phyloP scores from a whole-genome alignment of 1,140 invertebrate species.

The Calephelis virginiensis region DNA sequence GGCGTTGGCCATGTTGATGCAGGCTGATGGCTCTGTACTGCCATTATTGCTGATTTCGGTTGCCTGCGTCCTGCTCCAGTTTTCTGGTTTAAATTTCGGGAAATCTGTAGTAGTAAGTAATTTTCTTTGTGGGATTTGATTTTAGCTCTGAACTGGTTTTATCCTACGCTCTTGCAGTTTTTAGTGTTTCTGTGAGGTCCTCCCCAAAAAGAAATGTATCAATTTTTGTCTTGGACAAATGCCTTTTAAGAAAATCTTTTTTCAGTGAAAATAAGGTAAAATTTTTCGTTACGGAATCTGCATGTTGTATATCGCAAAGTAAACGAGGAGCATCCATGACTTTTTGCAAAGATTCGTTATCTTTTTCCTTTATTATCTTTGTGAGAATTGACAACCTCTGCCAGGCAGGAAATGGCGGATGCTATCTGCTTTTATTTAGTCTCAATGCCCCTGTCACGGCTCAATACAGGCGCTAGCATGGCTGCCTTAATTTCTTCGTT shows the following conservation, averaged over 20 bases:
- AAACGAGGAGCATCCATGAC: slow-evolving; percentile 20
- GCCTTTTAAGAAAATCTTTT: slow-evolving; percentile 29
- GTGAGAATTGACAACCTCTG: background rate
- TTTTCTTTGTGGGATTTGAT: background rate
- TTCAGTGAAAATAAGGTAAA: slow-evolving; percentile 27
- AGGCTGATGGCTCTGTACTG: background rate
- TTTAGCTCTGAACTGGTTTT: background rate
- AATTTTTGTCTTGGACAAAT: slow-evolving; percentile 29
- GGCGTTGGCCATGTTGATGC: background rate
- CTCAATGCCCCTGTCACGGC: slow-evolving; percentile 21
- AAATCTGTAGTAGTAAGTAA: background rate
- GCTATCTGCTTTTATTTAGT: slow-evolving; percentile 17
- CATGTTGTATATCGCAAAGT: slow-evolving; percentile 24
- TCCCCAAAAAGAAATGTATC: slow-evolving; percentile 31
- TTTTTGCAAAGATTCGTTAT: slow-evolving; percentile 5
- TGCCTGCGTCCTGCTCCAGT: slow-evolving; percentile 20
- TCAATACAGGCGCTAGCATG: background rate
- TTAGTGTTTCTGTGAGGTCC: slow-evolving; percentile 16
- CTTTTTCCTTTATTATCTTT: background rate
- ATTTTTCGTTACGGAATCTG: slow-evolving; percentile 27
- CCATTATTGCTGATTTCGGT: background rate
- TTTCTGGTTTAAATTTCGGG: too few species aligned
- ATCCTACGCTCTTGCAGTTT: background rate
- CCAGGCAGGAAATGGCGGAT: slow-evolving; percentile 19
- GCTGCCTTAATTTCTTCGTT: slow-evolving; percentile 26